phyloP scores from a whole-genome alignment of 1,140 invertebrate genomes.

The Philotrypesis tridentata region DNA sequence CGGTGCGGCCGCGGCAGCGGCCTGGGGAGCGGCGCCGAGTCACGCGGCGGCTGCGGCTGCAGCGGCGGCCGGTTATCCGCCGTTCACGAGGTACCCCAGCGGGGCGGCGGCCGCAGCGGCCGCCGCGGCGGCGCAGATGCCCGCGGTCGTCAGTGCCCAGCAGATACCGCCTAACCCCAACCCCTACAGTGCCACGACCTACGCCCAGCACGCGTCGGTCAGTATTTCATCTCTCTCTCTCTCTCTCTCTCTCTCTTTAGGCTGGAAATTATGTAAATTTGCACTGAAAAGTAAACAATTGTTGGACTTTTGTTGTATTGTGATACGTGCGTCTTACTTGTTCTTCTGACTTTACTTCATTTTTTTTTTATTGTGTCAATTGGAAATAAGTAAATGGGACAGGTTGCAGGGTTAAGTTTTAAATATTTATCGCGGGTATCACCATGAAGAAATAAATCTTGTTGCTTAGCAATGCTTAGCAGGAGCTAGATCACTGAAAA shows the following conservation, averaged over 20 bases:
- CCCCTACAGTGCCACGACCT: slow-evolving; percentile 70
- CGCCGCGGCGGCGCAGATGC: slow-evolving; percentile 61
- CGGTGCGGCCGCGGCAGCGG: slow-evolving; percentile 56
- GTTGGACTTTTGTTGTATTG: too few species aligned
- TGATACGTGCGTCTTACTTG: too few species aligned
- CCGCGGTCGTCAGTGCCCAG: slow-evolving; percentile 68
- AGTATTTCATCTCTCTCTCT: slow-evolving; percentile 49
- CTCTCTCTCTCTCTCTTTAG: neutral
- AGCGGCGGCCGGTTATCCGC: slow-evolving; percentile 64
- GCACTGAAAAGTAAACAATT: too few species aligned
- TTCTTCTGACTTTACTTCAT: too few species aligned
- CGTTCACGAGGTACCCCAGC: slow-evolving; percentile 69
- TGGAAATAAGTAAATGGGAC: too few species aligned
- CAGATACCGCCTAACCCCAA: slow-evolving; percentile 68
- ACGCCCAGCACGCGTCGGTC: slow-evolving; percentile 71
- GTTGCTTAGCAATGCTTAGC: too few species aligned
- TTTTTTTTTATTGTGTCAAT: too few species aligned
- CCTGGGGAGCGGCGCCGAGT: slow-evolving; percentile 66
- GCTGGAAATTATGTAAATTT: too few species aligned
- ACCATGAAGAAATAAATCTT: too few species aligned
- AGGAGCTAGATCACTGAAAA: too few species aligned
- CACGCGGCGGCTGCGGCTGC: slow-evolving; percentile 65
- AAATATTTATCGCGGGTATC: too few species aligned
- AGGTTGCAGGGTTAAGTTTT: too few species aligned
- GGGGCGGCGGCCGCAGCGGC: slow-evolving; percentile 60